Percentiles rank a stretch among this genome's conserved stretches.
Conservation (phyloP, 37 sponge, comb jelly and placozoan species). For the Mnemiopsis leidyi region DNA sequence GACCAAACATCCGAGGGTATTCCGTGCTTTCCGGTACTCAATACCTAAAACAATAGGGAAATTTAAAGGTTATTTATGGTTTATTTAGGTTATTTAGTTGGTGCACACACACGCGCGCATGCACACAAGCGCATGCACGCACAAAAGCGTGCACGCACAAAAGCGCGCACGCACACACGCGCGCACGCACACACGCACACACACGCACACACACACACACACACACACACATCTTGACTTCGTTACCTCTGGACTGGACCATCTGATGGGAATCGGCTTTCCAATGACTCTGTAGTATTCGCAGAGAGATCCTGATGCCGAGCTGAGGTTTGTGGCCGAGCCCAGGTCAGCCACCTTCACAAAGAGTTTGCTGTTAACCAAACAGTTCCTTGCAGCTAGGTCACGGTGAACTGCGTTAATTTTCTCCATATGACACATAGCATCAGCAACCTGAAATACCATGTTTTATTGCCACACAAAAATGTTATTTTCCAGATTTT, state of each 20-base stretch:
- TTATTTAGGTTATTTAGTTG: no score
- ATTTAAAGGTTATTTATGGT: no score
- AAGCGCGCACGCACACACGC: no score
- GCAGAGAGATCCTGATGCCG: not conserved
- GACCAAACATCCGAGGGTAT: constrained; percentile 32
- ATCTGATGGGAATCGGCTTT: constrained; percentile 21
- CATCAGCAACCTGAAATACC: constrained; percentile 36
- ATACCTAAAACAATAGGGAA: not conserved
- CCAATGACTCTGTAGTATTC: constrained; percentile 23
- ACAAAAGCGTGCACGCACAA: no score
- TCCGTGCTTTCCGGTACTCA: not conserved
- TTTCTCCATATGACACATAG: constrained; percentile 9
- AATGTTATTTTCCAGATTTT: not conserved
- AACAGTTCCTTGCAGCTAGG: constrained; percentile 23
- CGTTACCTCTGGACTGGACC: constrained; percentile 49
- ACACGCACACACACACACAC: no score
- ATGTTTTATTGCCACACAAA: not conserved
- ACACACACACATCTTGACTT: no score
- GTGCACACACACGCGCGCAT: no score
- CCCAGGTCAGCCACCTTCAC: constrained; percentile 44
- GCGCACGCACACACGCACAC: no score
- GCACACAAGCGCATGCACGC: no score
- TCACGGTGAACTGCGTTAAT: constrained; percentile 21
- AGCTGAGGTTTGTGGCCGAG: not conserved
- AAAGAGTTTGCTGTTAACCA: constrained; percentile 25